Evolutionary conservation across 64 coral and sea anemone genomes (phyloP), one percentile per base, ranked within the genome.

Genomic region (Pocillopora damicornis): DNA sequence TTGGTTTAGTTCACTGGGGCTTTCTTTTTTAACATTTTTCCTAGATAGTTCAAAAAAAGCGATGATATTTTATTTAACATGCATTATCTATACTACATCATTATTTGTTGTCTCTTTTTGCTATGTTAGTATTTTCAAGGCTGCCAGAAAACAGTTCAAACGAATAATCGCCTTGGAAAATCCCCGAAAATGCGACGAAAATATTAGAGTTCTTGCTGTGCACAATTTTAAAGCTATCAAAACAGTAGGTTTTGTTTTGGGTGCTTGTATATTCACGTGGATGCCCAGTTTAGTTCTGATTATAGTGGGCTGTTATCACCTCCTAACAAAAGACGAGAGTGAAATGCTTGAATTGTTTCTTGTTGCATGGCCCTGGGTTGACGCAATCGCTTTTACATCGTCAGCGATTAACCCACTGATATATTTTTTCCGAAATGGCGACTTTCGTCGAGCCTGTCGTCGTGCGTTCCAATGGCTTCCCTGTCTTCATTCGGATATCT

Each of bases 361-460:
- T 18, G 37, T 22, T 45, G 75, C 56, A 15, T 77, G 35, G 75
- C 75, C 75, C 37, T 77, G 75, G 75, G 35, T 77, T 58, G 75
- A 77, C 7, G 75, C 37, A 22, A n/a, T 58, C 42, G 75, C 75
- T 20, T 58, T 77, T 77, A 77, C 75, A 57, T 77, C 37, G 57
- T 77, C 75, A 11, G 75, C 75, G 42, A 77, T 77, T 37, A 57
- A 77, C 42, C 75, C 75, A 11, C 56, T 37, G 75, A 77, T 77
- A 22, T 77, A 77, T 20, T 77, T 18, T n/a, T 77, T 77, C 22
- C 75, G 75, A 77, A 77, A 77, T 45, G 42, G 15, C 11, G 75
- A 77, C 34, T 77, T 77, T 45, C 75, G 75, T 10, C 37, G 57
- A n/a, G 75, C 17, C 57, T 77, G 58, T 17, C 15, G 22, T 18